Evolutionary conservation across 2,113 vertebrate species (phyloP).

Genomic region (Procavia capensis): DNA sequence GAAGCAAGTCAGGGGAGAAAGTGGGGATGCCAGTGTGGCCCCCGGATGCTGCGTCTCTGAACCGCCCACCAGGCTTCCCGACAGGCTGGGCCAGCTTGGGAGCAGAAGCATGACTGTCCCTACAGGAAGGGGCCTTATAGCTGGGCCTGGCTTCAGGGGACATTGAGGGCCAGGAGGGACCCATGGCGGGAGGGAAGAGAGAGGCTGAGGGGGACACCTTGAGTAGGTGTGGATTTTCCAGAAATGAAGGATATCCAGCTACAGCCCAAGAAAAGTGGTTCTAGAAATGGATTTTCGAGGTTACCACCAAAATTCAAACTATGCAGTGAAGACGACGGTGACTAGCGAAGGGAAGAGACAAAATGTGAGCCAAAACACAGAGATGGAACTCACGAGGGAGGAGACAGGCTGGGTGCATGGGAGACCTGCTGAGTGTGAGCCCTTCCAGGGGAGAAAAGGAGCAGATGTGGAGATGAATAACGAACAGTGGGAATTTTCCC

Average conservation of each 20-base stretch:
- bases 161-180: neutral
- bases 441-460: neutral
- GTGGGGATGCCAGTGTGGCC: neutral
- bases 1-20: neutral
- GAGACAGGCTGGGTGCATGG: neutral
- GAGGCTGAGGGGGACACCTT: too few species aligned
- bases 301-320: neutral
- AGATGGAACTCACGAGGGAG: neutral
- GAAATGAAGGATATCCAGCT: neutral
- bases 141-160: neutral
- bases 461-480: neutral
- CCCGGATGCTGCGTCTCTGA: neutral
- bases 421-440: neutral
- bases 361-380: neutral
- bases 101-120: neutral
- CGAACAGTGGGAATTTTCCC: neutral
- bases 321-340: neutral
- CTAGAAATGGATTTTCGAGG: neutral
- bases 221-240: neutral
- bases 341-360: neutral
- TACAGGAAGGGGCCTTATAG: neutral
- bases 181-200: neutral
- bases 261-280: neutral
- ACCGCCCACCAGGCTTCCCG: neutral
- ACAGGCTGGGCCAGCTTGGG: neutral